These are phyloP conservation scores for Molorchus minor DNA, from an alignment of 2,888 invertebrate genomes.

Conservation along the genomic window DNA sequence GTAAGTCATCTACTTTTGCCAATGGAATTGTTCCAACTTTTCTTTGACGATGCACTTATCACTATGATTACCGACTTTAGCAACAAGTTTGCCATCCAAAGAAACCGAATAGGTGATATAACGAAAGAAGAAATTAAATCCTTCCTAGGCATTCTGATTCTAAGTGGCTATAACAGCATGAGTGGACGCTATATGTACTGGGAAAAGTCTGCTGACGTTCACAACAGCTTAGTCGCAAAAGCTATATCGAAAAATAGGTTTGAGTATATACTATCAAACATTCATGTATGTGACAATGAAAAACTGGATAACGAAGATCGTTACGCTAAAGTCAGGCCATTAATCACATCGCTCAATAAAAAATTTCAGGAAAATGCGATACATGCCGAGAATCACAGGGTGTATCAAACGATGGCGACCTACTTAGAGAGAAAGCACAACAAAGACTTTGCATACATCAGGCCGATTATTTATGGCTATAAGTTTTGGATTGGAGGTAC, in stretches of 20 bases:
- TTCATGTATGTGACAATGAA: background rate
- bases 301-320: background rate
- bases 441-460: background rate
- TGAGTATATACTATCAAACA: background rate
- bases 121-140: background rate
- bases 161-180: background rate
- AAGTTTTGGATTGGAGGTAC: background rate
- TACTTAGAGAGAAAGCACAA: background rate
- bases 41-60: background rate
- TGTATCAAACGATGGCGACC: background rate
- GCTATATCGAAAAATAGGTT: background rate
- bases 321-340: constrained; percentile 1
- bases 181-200: background rate
- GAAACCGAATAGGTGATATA: background rate
- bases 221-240: background rate
- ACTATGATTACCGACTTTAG: background rate
- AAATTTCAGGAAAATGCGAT: background rate
- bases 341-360: background rate
- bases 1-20: background rate
- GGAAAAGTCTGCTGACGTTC: background rate
- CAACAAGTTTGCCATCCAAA: background rate
- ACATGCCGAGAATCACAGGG: background rate
- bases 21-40: background rate
- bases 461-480: background rate
- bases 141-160: background rate